Conservation (phyloP, 1,140 invertebrate species). For the Battus philenor region DNA sequence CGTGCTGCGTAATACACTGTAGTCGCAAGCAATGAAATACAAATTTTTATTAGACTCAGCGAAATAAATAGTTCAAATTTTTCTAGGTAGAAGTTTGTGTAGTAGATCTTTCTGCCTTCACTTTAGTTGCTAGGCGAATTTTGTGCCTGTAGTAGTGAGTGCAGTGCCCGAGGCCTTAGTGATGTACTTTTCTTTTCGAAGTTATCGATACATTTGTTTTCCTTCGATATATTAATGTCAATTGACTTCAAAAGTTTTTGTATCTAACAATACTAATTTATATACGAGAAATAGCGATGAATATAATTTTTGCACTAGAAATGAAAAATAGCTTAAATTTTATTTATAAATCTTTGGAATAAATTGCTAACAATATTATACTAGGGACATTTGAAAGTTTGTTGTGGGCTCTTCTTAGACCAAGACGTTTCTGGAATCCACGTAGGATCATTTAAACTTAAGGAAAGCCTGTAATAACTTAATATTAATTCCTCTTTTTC, state of each 20-base stretch:
- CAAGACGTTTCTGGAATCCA: too few species aligned
- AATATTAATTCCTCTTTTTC: too few species aligned
- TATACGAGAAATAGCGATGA: too few species aligned
- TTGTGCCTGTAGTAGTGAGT: slow-evolving; percentile 44
- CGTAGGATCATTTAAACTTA: too few species aligned
- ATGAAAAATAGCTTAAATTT: too few species aligned
- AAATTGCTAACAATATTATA: too few species aligned
- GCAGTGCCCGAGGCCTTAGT: slow-evolving; percentile 44
- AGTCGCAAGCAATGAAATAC: slow-evolving; percentile 20
- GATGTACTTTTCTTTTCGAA: slow-evolving; percentile 20
- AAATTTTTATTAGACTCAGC: not conserved
- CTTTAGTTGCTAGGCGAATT: slow-evolving; percentile 61
- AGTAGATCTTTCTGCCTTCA: slow-evolving; percentile 62
- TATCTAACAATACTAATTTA: not conserved
- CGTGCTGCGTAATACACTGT: not conserved
- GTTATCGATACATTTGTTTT: slow-evolving; percentile 27
- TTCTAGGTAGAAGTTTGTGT: slow-evolving; percentile 26
- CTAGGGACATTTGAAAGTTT: too few species aligned
- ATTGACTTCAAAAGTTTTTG: not conserved
- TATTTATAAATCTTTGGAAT: too few species aligned
- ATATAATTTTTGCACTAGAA: too few species aligned
- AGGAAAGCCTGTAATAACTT: too few species aligned
- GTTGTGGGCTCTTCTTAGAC: too few species aligned
- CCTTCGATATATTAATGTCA: too few species aligned
- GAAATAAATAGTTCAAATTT: slow-evolving; percentile 28